Conservation (phyloP, 2,888 invertebrate species). For the Tuta absoluta region DNA sequence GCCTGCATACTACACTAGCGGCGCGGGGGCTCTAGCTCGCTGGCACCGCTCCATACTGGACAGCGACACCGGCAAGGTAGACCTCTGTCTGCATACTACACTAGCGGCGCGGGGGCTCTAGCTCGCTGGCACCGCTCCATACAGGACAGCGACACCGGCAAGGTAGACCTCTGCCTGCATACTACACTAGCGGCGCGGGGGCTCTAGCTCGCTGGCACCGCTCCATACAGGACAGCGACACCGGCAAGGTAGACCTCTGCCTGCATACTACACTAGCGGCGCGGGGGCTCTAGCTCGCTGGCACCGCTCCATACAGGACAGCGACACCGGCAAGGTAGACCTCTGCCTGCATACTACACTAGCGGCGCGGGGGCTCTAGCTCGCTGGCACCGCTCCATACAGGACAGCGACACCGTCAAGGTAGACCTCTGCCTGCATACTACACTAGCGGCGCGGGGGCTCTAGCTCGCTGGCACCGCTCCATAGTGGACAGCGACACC, state of each 20-base stretch:
- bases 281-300: too few species aligned
- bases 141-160: constrained; percentile 66
- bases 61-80: constrained; percentile 70
- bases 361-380: too few species aligned
- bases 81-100: too few species aligned
- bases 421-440: too few species aligned
- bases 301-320: constrained; percentile 72
- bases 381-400: constrained; percentile 73
- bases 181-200: too few species aligned
- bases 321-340: constrained; percentile 72
- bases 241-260: constrained; percentile 77
- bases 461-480: constrained; percentile 74
- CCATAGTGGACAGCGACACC: constrained; percentile 60
- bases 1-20: too few species aligned
- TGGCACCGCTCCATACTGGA: constrained; percentile 77
- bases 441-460: too few species aligned
- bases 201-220: constrained; percentile 75
- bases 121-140: constrained; percentile 72
- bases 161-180: too few species aligned
- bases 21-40: too few species aligned
- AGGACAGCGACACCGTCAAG: constrained; percentile 69
- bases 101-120: too few species aligned
- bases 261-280: too few species aligned
- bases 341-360: too few species aligned
- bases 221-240: constrained; percentile 61